Conservation (phyloP, 2,888 invertebrate genomes). For the Lithophane semibrunnea region DNA sequence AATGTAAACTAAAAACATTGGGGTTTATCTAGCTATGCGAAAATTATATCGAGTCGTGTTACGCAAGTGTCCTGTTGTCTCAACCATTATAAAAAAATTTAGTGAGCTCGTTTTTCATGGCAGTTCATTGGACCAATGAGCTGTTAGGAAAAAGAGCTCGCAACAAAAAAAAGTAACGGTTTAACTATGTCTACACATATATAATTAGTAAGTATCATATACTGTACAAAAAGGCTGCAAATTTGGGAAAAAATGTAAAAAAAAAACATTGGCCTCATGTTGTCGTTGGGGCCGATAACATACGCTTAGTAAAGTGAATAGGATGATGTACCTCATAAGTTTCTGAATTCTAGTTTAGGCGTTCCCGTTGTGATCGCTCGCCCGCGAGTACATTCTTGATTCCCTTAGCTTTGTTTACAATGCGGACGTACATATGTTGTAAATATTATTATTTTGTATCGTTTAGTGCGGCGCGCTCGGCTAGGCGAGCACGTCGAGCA, state of each 20-base stretch:
- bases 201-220: constrained; percentile 63
- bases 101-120: constrained; percentile 73
- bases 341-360: constrained; percentile 82
- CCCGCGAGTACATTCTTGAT: constrained; percentile 69
- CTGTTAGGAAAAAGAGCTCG: constrained; percentile 49
- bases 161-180: constrained; percentile 60
- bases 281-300: constrained; percentile 84
- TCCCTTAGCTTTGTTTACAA: constrained; percentile 69
- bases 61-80: constrained; percentile 82
- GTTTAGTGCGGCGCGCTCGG: constrained; percentile 42
- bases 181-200: constrained; percentile 85
- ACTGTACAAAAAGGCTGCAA: constrained; percentile 63
- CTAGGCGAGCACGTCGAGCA: constrained; percentile 22
- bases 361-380: constrained; percentile 68
- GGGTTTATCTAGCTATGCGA: constrained; percentile 82
- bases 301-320: constrained; percentile 90
- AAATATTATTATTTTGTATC: constrained; percentile 81
- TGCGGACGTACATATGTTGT: constrained; percentile 75
- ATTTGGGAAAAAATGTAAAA: constrained; percentile 60
- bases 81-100: constrained; percentile 77
- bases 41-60: constrained; percentile 79
- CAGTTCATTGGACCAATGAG: constrained; percentile 58
- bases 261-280: constrained; percentile 85
- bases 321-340: constrained; percentile 87
- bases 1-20: constrained; percentile 78